These are phyloP conservation scores for Danio tinwini DNA, from an alignment of 2,797 vertebrate species.

Conservation along the genomic window DNA sequence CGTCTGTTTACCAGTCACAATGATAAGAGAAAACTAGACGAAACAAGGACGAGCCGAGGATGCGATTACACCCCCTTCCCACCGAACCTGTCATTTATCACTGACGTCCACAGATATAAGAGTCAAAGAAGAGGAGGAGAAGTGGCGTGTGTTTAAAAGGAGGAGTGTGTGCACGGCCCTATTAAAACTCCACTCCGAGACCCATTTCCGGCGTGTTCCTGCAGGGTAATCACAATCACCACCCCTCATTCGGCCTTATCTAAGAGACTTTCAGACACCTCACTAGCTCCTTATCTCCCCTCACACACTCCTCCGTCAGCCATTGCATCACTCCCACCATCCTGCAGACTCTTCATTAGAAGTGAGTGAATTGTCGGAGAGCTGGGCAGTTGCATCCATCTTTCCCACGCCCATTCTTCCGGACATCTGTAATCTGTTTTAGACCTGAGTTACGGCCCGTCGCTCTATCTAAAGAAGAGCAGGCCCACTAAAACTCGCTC, in stretches of 20 bases:
- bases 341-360: constrained; percentile 61
- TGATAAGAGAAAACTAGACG: constrained; percentile 35
- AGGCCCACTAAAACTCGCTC: constrained; percentile 21
- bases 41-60: constrained; percentile 26
- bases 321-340: constrained; percentile 70
- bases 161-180: constrained; percentile 10
- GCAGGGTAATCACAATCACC: constrained; percentile 39
- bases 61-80: constrained; percentile 26
- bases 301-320: constrained; percentile 65
- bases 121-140: constrained; percentile 34
- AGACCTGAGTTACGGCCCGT: constrained; percentile 21
- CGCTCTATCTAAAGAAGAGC: constrained; percentile 45
- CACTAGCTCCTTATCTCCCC: constrained; percentile 47
- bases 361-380: constrained; percentile 50
- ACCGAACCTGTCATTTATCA: constrained; percentile 20
- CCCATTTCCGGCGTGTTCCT: constrained; percentile 35
- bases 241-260: constrained; percentile 45
- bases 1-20: constrained; percentile 15
- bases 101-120: constrained; percentile 1
- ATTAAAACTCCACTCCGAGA: constrained; percentile 26
- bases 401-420: constrained; percentile 22
- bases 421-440: constrained; percentile 51
- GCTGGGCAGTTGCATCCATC: constrained; percentile 39
- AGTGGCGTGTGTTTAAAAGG: not conserved
- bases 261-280: constrained; percentile 35